These are phyloP conservation scores for Oryzias dopingdopingensis DNA, from an alignment of 2,797 vertebrate genomes.

Conservation along the genomic window DNA sequence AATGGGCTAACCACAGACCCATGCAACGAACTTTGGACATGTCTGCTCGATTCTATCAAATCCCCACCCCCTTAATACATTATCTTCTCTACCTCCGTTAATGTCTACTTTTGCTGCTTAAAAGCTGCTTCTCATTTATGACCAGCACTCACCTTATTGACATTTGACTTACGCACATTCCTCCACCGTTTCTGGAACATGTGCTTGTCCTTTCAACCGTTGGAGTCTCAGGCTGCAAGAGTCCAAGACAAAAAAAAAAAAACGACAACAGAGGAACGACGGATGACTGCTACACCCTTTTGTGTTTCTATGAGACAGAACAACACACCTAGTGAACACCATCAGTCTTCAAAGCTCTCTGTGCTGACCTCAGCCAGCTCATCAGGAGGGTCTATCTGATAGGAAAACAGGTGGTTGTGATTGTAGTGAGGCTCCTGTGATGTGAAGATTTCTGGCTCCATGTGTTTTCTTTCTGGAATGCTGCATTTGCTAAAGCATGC, in stretches of 20 bases:
- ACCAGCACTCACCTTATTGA: constrained; percentile 63
- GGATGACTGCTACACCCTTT: constrained; percentile 22
- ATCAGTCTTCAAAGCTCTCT: constrained; percentile 13
- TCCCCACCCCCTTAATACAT: too few species aligned
- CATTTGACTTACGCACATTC: constrained; percentile 68
- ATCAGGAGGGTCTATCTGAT: constrained; percentile 60
- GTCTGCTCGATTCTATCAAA: too few species aligned
- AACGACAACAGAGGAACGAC: constrained; percentile 29
- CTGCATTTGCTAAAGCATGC: constrained; percentile 65
- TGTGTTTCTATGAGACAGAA: constrained; percentile 39
- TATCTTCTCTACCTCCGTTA: too few species aligned
- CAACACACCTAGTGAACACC: constrained; percentile 38
- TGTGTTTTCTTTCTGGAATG: constrained; percentile 73
- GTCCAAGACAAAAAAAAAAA: constrained; percentile 21
- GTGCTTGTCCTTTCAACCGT: constrained; percentile 56
- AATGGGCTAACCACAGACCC: too few species aligned
- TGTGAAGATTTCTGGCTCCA: constrained; percentile 44
- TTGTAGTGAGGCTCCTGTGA: constrained; percentile 56
- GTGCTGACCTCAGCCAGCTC: constrained; percentile 42
- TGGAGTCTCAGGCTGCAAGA: constrained; percentile 35
- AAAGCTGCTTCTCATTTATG: constrained; percentile 55
- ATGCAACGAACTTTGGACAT: too few species aligned
- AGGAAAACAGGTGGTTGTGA: constrained; percentile 74
- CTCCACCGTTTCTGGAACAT: constrained; percentile 56
- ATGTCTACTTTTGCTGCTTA: too few species aligned